Evolutionary conservation across 2,888 invertebrate genomes (phyloP).

Genomic region (Ochlodes sylvanus): DNA sequence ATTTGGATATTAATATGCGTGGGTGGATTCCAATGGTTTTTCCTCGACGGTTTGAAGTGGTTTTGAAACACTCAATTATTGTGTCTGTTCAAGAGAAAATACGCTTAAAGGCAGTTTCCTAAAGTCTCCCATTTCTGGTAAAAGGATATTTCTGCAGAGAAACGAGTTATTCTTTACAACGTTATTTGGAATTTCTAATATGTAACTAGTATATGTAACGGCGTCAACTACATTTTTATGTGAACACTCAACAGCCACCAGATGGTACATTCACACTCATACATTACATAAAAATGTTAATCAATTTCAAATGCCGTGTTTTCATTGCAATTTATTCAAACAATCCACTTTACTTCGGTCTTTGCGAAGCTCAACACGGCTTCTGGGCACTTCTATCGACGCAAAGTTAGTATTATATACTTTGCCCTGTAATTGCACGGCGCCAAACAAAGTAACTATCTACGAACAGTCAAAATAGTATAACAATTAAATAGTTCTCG

Average conservation of each 20-base stretch:
- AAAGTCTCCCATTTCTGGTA: background rate
- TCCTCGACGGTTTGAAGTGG: background rate
- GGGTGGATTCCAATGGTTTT: too few species aligned
- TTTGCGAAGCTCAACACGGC: background rate
- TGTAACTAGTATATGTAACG: too few species aligned
- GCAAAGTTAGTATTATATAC: conserved; percentile 1
- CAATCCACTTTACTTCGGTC: background rate
- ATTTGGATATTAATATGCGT: background rate
- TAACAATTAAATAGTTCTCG: conserved; percentile 30
- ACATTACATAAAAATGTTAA: too few species aligned
- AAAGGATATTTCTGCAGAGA: too few species aligned
- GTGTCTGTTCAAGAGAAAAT: background rate
- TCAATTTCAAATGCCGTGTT: background rate
- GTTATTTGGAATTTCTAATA: too few species aligned
- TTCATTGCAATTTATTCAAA: background rate
- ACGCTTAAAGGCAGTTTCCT: background rate
- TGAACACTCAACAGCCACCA: too few species aligned
- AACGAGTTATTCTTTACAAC: too few species aligned
- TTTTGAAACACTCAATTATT: background rate
- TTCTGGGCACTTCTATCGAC: background rate
- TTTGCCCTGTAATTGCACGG: background rate
- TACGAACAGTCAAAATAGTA: conserved; percentile 23
- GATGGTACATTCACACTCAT: too few species aligned
- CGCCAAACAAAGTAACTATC: background rate
- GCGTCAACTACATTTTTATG: too few species aligned